These are phyloP conservation scores for Aethes cnicana DNA, from an alignment of 2,888 invertebrate species.

Conservation along the genomic window DNA sequence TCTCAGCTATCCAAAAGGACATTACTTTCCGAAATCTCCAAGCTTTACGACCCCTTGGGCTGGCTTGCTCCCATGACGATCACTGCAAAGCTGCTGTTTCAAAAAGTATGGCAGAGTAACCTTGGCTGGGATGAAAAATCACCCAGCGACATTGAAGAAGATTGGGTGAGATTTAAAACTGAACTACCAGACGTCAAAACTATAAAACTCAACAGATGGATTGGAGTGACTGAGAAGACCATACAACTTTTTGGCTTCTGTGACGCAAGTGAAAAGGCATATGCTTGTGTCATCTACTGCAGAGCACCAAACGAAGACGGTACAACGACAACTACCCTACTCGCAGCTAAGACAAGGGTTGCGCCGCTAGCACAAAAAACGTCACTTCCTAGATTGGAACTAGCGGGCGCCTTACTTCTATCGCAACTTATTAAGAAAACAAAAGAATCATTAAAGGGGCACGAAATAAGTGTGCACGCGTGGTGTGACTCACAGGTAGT, in stretches of 20 bases:
- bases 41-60: conserved; percentile 6
- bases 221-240: conserved; percentile 9
- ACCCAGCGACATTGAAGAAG: conserved; percentile 2
- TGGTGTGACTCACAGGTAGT: conserved; percentile 35
- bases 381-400: conserved; percentile 34
- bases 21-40: conserved; percentile 29
- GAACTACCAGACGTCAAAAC: conserved; percentile 2
- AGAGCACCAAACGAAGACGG: conserved; percentile 12
- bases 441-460: background rate
- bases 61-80: conserved; percentile 7
- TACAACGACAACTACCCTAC: background rate
- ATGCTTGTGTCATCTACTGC: conserved; percentile 32
- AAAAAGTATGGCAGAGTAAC: conserved; percentile 31
- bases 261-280: conserved; percentile 36
- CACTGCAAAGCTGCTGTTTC: conserved; percentile 31
- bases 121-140: conserved; percentile 31
- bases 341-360: conserved; percentile 35
- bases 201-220: conserved; percentile 19
- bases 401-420: conserved; percentile 32
- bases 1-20: conserved; percentile 24
- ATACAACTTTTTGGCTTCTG: conserved; percentile 35
- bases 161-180: conserved; percentile 14
- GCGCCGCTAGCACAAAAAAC: conserved; percentile 30
- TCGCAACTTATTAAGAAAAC: conserved; percentile 27
- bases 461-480: conserved; percentile 10